phyloP scores from a whole-genome alignment of 2,797 vertebrate species.

The Nothura maculosa region DNA sequence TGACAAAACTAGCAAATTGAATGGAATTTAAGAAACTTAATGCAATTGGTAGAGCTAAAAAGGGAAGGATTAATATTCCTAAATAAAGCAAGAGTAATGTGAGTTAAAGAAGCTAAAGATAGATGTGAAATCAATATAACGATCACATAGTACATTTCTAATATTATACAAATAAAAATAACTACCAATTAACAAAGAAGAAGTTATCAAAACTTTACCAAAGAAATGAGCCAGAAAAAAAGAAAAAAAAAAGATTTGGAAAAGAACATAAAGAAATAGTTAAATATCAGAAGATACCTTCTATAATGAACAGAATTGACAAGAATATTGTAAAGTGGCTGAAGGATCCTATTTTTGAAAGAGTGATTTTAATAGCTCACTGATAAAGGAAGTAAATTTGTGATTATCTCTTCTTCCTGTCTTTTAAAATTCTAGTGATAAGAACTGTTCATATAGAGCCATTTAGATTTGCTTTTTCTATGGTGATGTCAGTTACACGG shows the following conservation, averaged over 20 bases:
- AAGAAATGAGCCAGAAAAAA: neutral
- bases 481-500: slow-evolving; percentile 66
- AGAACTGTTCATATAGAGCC: slow-evolving; percentile 43
- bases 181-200: neutral
- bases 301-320: neutral
- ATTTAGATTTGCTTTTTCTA: slow-evolving; percentile 52
- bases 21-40: slow-evolving; percentile 15
- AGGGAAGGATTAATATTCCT: neutral
- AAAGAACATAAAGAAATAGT: neutral
- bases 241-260: neutral
- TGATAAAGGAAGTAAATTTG: slow-evolving; percentile 29
- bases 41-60: neutral
- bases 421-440: slow-evolving; percentile 57
- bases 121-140: neutral
- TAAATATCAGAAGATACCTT: neutral
- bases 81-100: neutral
- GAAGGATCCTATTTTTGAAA: slow-evolving; percentile 18
- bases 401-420: neutral
- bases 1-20: slow-evolving; percentile 38
- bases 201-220: neutral
- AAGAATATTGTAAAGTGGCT: neutral
- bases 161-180: slow-evolving; percentile 4
- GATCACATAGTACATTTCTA: neutral
- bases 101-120: neutral
- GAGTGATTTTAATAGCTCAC: neutral